These are phyloP conservation scores for Bembecia ichneumoniformis DNA, from an alignment of 2,888 invertebrate genomes.

Conservation along the genomic window DNA sequence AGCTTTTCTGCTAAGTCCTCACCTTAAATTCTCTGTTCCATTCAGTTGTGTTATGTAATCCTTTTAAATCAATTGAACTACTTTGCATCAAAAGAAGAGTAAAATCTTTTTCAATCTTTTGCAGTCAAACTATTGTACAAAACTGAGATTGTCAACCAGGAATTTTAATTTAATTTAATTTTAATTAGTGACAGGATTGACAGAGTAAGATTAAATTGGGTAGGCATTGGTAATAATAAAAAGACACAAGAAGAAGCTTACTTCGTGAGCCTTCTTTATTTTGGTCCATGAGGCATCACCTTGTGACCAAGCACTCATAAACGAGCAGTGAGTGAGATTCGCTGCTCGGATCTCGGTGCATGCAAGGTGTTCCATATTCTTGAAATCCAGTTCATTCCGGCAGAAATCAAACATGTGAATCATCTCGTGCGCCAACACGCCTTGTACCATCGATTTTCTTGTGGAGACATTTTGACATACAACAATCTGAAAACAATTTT, in stretches of 20 bases:
- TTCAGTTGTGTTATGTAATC: too few relatives aligned
- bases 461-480: slow-evolving; percentile 90
- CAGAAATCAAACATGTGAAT: slow-evolving; percentile 98
- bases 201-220: too few relatives aligned
- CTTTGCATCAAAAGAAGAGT: too few relatives aligned
- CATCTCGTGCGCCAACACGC: slow-evolving; percentile 91
- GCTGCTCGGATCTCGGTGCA: slow-evolving; percentile 97
- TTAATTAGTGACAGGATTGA: too few relatives aligned
- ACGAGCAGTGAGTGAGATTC: slow-evolving; percentile 93
- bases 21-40: too few relatives aligned
- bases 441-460: slow-evolving; percentile 79
- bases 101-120: too few relatives aligned
- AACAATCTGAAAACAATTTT: slow-evolving; percentile 77
- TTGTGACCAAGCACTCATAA: slow-evolving; percentile 82
- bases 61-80: too few relatives aligned
- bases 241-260: slow-evolving; percentile 27
- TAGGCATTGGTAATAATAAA: too few relatives aligned
- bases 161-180: too few relatives aligned
- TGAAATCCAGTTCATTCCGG: slow-evolving; percentile 88
- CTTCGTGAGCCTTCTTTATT: slow-evolving; percentile 84
- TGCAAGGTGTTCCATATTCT: slow-evolving; percentile 91
- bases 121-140: too few relatives aligned
- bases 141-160: too few relatives aligned
- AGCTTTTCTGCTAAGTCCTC: too few relatives aligned
- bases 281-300: slow-evolving; percentile 82